A percentile compares a stretch with the other conserved stretches of the same genome.
These are phyloP conservation scores for Numida meleagris DNA, from an alignment of 2,113 vertebrate genomes.

Conservation along the genomic window DNA sequence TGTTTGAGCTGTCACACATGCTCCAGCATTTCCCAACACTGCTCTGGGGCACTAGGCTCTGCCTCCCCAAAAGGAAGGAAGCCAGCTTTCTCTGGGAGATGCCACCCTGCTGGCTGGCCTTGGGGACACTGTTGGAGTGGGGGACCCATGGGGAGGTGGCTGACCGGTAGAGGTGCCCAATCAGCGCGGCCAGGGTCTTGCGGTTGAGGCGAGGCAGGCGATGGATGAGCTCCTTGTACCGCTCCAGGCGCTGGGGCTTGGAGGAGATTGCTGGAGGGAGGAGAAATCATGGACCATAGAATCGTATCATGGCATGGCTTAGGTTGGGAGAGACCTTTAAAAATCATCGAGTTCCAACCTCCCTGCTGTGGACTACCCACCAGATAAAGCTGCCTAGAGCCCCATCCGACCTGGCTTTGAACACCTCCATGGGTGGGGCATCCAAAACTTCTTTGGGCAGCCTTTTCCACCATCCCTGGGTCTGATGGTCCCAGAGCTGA, in stretches of 20 bases:
- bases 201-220: constrained; percentile 90
- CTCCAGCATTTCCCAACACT: neutral
- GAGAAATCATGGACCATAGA: neutral
- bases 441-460: too few species aligned
- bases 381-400: too few species aligned
- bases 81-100: neutral
- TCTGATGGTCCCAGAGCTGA: neutral
- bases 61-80: fast-evolving
- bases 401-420: too few species aligned
- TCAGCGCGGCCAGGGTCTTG: constrained; percentile 90
- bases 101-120: neutral
- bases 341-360: too few species aligned
- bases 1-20: neutral
- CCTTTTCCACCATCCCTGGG: neutral
- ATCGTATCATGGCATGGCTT: too few species aligned
- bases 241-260: constrained; percentile 85
- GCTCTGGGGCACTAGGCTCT: neutral
- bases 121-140: fast-evolving
- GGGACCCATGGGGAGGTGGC: neutral
- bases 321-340: too few species aligned
- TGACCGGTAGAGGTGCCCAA: constrained; percentile 94
- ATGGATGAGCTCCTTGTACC: constrained; percentile 92
- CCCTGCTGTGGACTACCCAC: too few species aligned
- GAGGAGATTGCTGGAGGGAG: constrained; percentile 78
- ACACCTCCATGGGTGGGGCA: too few species aligned